Evolutionary conservation across 2,888 invertebrate species (phyloP), one percentile per base, ranked within the genome.

Genomic region (Choristoneura rosaceana): DNA sequence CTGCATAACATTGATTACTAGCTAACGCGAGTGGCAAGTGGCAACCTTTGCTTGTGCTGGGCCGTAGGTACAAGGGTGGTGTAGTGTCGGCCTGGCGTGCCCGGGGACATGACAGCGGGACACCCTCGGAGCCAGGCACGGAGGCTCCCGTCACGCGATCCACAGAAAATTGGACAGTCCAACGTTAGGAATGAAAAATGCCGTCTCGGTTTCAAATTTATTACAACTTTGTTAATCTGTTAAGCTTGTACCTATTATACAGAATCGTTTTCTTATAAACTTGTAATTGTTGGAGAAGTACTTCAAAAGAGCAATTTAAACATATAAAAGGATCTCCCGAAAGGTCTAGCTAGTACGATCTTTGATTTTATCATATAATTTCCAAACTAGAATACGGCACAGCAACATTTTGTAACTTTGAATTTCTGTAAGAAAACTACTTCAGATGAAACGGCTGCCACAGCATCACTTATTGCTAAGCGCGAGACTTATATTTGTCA

Each of bases 81-180:
- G 74, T 66, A 61, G 73, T 66, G 75, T 61, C 55, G 73, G 15
- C 50, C 63, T 90, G 82, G 89, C 92, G 93, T 92, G 92, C 90
- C 89, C 85, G 82, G 85, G 81, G 84, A 92, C 90, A 90, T 89
- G 92, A 90, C 90, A 88, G 87, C 81, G 84, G 83, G 85, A 79
- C 79, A 83, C 81, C 82, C 80, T 80, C 81, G 86, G 78, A 74
- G 78, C 88, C 90, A 85, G 92, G 91, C 87, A 91, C 92, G 86
- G 85, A 74, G 76, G 78, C 78, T 80, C 80, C 84, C 85, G 83
- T 77, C 93, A 92, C 93, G 92, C 93, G 89, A 93, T 85, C 82
- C 33, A 79, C 81, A 81, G 80, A 74, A 82, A 85, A 84, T 83
- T 82, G 75, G 76, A 82, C 82, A 73, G 73, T 73, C 73, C 73